Evolutionary conservation across 2,888 invertebrate species (phyloP).

Genomic region (Drosophila lutescens): DNA sequence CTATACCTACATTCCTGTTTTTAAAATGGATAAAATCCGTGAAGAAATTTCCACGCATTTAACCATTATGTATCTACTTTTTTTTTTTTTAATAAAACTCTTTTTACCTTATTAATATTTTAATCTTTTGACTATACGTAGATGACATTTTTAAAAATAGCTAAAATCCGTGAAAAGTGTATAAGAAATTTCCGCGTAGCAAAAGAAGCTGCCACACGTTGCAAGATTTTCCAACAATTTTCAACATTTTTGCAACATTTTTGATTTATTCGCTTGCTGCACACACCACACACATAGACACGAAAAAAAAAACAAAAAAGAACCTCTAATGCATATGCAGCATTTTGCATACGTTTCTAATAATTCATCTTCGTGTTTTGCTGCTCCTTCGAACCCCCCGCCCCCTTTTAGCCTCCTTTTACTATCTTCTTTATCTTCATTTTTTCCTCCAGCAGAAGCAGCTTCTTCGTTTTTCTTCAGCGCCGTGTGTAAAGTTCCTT

Average conservation of each 20-base stretch:
- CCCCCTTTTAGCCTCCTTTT: slow-evolving; percentile 18
- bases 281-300: not conserved
- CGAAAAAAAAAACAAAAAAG: not conserved
- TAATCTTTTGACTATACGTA: too few relatives aligned
- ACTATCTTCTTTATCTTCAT: slow-evolving; percentile 9
- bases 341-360: slow-evolving; percentile 73
- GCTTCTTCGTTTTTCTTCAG: slow-evolving; percentile 11
- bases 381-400: slow-evolving; percentile 17
- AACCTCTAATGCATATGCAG: slow-evolving; percentile 66
- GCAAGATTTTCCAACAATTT: slow-evolving; percentile 18
- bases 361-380: slow-evolving; percentile 67
- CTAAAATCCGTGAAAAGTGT: not conserved
- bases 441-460: slow-evolving; percentile 15
- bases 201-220: slow-evolving; percentile 8
- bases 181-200: not conserved
- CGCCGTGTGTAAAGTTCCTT: slow-evolving; percentile 29
- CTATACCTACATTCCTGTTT: too few relatives aligned
- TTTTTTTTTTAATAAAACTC: too few relatives aligned
- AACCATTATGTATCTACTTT: too few relatives aligned
- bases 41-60: too few relatives aligned
- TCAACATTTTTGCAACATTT: slow-evolving; percentile 46
- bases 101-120: too few relatives aligned
- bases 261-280: slow-evolving; percentile 59
- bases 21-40: too few relatives aligned
- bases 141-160: too few relatives aligned